These are phyloP conservation scores for Hyles euphorbiae DNA, from an alignment of 1,140 invertebrate species.

Conservation along the genomic window DNA sequence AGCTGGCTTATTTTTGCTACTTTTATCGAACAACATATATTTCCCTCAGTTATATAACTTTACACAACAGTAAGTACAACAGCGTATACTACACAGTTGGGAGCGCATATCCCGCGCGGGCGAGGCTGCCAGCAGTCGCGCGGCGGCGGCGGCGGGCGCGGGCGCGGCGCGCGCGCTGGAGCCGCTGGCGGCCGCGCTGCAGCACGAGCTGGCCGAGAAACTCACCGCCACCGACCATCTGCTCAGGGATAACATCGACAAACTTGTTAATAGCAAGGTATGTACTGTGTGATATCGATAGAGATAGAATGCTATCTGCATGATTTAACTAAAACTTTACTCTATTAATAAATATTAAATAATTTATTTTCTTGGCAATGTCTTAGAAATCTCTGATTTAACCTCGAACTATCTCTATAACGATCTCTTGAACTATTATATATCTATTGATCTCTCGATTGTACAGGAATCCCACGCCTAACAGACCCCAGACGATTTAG, in stretches of 20 bases:
- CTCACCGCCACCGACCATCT: conserved; percentile 82
- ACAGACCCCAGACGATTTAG: too few species aligned
- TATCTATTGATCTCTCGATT: too few species aligned
- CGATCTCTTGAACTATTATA: too few species aligned
- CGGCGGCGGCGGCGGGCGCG: conserved; percentile 60
- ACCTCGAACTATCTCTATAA: too few species aligned
- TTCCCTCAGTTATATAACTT: too few species aligned
- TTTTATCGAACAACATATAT: too few species aligned
- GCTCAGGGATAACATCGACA: conserved; percentile 86
- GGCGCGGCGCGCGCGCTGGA: conserved; percentile 78
- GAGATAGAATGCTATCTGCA: not conserved
- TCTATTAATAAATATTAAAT: too few species aligned
- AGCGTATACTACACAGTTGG: conserved; percentile 27
- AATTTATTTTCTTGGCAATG: too few species aligned
- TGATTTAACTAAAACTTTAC: not conserved
- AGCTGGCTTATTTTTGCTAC: too few species aligned
- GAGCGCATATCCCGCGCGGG: conserved; percentile 41
- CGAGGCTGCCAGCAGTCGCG: conserved; percentile 57
- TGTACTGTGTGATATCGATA: not conserved
- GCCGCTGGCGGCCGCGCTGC: conserved; percentile 80
- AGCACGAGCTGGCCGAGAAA: conserved; percentile 83
- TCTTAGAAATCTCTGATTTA: too few species aligned
- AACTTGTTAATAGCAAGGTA: conserved; percentile 81
- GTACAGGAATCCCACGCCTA: too few species aligned
- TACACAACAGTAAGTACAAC: too few species aligned